Evolutionary conservation across 2,888 invertebrate species (phyloP), one percentile per base, ranked within the genome.

Genomic region (Altica lythri): DNA sequence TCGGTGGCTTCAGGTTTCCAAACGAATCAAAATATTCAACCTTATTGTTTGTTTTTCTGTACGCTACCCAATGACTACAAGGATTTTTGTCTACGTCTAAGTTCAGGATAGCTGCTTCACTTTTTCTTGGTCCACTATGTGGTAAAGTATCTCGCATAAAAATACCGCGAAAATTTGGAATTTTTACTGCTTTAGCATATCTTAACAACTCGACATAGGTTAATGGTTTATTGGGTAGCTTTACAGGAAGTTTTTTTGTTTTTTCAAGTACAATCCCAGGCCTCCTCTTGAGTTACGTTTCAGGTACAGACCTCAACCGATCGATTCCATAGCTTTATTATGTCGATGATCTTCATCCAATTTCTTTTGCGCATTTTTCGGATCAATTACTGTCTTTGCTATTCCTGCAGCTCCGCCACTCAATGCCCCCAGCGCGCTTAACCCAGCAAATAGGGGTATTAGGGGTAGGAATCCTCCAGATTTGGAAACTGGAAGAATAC

Each of bases 241-340:
- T 44, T 44, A 58, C 37, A 8, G 45, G 52, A 2, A 52, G 35
- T 52, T 55, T 54, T 40, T 53, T 56, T 38, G 45, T 12, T 48
- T 37, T 17, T 35, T 17, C 8, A 37, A 5, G 2, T 13, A 37
- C 14, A 37, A 14, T 2, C 37, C 37, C 6, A 37, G 2, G 6
- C 37, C n/a, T 18, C 37, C 19, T 18, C 10, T 45, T 8, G 13
- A 25, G 25, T 29, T 9, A 29, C 29, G 69, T 29, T 16, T 50
- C 29, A 55, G 32, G 18, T 35, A 55, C 25, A 51, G 4, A 10
- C 38, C 45, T 32, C 5, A 12, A 13, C 71, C 2, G 73, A 73
- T 58, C 9, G 69, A 68, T 66, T 75, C 74, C 69, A 75, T 73
- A 5, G 61, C 57, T 61, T 64, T 52, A 56, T 75, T 75, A 55